Evolutionary conservation across 2,888 invertebrate species (phyloP), one percentile per base, ranked within the genome.

Genomic region (Diachrysia chrysitis): DNA sequence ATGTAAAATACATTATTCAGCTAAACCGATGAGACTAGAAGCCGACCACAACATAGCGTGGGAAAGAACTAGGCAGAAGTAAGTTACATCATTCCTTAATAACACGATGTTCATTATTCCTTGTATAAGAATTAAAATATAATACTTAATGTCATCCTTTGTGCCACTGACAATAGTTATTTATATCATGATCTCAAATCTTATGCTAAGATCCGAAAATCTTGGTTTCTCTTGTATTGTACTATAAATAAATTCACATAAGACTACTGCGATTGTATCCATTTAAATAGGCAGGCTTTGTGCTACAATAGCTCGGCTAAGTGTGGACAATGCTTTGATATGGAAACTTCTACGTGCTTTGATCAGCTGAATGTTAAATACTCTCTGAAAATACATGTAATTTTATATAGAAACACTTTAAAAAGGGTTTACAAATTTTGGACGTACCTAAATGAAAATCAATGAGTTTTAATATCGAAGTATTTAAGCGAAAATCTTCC

Each of bases 321-420:
- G 48, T 58, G 53, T 54, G 37, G 60, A 61, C 61, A 72, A 37
- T 55, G 58, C 72, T 76, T 75, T 72, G 64, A 76, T 64, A 64
- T 62, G 35, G 56, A 72, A 64, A 63, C 76, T 62, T 58, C 1
- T n/a, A 5, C n/a, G 17, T 23, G 17, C 46, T 66, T 71, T 62
- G 59, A 68, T 71, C 37, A 10, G 32, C n/a, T 58, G 21, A 35
- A 12, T 10, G 35, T 37, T 54, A 17, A 63, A 51, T 42, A 71
- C 35, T 63, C 42, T 48, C 51, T 12, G 12, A 16, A n/a, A 42
- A 16, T n/a, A 42, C n/a, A 42, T 42, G 42, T 42, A n/a, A 6
- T 42, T 32, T 32, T 32, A 29, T 29, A 29, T 29, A 32, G 32
- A 29, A 5, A 1, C 10, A 32, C 32, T 32, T 29, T 32, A 10